Percentiles rank a stretch among this genome's conserved stretches.
Conservation (phyloP, 2,797 vertebrate species). For the Phataginus tricuspis region DNA sequence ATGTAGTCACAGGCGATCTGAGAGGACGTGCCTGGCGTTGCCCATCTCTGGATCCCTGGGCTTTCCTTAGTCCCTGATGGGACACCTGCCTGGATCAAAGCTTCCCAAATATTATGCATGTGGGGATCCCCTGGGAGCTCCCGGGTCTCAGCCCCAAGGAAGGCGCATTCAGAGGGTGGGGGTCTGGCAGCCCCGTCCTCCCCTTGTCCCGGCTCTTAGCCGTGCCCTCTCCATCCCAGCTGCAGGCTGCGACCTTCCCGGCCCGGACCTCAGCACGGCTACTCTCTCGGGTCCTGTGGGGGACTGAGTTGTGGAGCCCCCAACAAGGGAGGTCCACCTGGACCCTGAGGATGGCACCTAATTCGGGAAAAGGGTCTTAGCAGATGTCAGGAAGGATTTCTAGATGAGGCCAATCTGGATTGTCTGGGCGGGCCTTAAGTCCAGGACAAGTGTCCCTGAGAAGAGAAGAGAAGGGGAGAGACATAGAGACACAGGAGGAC, state of each 20-base stretch:
- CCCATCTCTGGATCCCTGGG: neutral
- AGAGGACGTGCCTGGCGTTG: no score
- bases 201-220: fast-evolving
- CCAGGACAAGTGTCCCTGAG: neutral
- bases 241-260: neutral
- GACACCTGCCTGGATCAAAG: no score
- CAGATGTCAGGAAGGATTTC: neutral
- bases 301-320: neutral
- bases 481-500: neutral
- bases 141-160: no score
- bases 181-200: neutral
- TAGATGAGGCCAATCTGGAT: neutral
- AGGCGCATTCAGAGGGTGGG: fast-evolving
- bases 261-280: no score
- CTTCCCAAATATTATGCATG: fast-evolving
- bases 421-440: no score
- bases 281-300: no score
- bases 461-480: neutral
- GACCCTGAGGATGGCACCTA: neutral
- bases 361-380: neutral
- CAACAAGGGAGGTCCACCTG: neutral
- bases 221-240: neutral
- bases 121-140: fast-evolving
- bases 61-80: neutral
- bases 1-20: no score